Evolutionary conservation across 2,113 vertebrate genomes (phyloP), one percentile per base, ranked within the genome.

Genomic region (Eubucco bourcierii): DNA sequence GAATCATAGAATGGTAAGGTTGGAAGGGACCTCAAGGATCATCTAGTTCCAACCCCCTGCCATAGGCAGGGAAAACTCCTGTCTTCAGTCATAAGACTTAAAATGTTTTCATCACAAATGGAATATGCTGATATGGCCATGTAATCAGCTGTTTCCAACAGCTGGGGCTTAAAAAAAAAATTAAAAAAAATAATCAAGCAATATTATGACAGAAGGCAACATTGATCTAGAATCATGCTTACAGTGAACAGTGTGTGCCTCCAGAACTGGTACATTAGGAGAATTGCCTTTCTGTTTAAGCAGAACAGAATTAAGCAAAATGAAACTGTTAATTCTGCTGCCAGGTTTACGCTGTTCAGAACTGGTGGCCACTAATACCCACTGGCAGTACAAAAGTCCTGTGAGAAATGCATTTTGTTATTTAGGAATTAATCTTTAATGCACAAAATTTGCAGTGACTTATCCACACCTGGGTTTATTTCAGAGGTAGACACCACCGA

Each of bases 221-320:
- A 46, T 2, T 94, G 81, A 93, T 80, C 80, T 87, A 84, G 74
- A 90, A 92, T 63, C 47, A 79, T 4, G 21, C 63, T 87, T 63
- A 59, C 27, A 34, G 37, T 24, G 75, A 65, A 58, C 6, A 84
- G 14, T 3, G 13, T 17, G 2, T 84, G 56, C 28, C 75, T 71
- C 33, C 70, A 80, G 37, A 84, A 87, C 33, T 64, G n/a, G 18
- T 59, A 47, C 53, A 64, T 67, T 73, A 82, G 73, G 68, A 34
- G 41, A 84, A 81, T 72, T 95, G 55, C 47, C 67, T 71, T 86
- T 88, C 63, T 90, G 39, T 64, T 88, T 80, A 88, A 84, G 66
- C 27, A 76, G 80, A 93, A 39, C 17, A 79, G 60, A 95, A 80
- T 87, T 85, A 80, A n/a, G 39, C 73, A 86, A 86, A 93, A 83